Base-by-base conservation (phyloP, 2,888 invertebrate genomes). In the Drosophila percnosoma region DNA sequence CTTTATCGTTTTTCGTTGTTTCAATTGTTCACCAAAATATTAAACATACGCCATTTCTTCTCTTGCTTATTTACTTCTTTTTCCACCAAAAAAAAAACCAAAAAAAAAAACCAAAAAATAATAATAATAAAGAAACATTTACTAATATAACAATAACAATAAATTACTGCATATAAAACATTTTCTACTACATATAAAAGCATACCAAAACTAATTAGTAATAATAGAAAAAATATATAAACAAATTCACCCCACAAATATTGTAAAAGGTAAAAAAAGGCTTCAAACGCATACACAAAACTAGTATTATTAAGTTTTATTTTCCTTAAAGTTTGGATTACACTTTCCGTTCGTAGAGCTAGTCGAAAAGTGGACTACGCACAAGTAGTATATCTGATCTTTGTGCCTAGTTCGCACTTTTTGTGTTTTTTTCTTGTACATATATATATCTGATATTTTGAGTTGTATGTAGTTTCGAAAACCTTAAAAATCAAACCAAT, bases 41-140 rank as follows among this genome's bases (percentile, higher is more conserved):
- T 87, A 84, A 87, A 87, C 87, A 87, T 87, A 84, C 89, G 89
- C 87, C 82, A 90, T 90, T 84, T 90, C 82, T 90, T 90, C 90
- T 89, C 90, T 89, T 90, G 90, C 88, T 90, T 90, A 83, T 86
- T 86, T 87, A 87, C 86, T 86, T 89, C 88, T 87, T 85, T 80
- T 87, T 79, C 89, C 84, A 84, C 84, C 24, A 85, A 78, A 80
- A 42, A 55, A 55, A 57, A 53, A 53, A 34, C 21, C 0, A 21
- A 27, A 6, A 27, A n/a, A 31, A 52, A 15, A 27, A 31, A 52
- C 0, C 15, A 15, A n/a, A 3, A 27, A 31, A 34, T 0, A 24
- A 21, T 0, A 21, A 45, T 4, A 45, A 45, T 45, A 45, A 45
- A 13, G 45, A 45, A 75, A 75, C 75, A 79, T 79, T 65, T 70